A percentile compares a stretch with the other conserved stretches of the same genome.
phyloP scores from a whole-genome alignment of 1,140 invertebrate genomes.

The Leptinotarsa lineolata region DNA sequence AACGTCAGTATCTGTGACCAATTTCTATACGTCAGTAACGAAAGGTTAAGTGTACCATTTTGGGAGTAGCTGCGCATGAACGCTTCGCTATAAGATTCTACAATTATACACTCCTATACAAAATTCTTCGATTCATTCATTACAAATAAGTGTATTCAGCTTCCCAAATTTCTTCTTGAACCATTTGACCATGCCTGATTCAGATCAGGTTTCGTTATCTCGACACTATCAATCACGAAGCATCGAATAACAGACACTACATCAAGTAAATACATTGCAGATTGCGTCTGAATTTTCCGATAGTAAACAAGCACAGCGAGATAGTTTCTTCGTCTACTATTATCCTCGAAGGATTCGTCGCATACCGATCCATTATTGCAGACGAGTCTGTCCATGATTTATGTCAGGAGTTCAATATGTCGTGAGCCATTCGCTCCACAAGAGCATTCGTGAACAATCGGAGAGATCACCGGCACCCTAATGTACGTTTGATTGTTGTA shows the following conservation, averaged over 20 bases:
- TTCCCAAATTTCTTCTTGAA: no score
- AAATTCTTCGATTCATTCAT: no score
- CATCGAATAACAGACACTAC: background rate
- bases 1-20: no score
- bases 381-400: background rate
- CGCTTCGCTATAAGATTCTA: no score
- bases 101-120: no score
- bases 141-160: no score
- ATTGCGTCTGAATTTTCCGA: background rate
- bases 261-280: background rate
- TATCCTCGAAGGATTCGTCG: background rate
- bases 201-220: no score
- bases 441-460: background rate
- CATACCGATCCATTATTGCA: background rate
- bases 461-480: background rate
- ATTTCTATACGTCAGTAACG: no score
- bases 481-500: slow-evolving; percentile 3
- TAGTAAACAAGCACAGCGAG: background rate
- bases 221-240: background rate
- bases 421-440: background rate
- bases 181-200: no score
- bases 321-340: background rate
- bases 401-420: slow-evolving; percentile 1
- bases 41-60: no score
- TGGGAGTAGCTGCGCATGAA: no score